Evolutionary conservation across 2,797 vertebrate species (phyloP).

Genomic region (Gobio occitaniae): DNA sequence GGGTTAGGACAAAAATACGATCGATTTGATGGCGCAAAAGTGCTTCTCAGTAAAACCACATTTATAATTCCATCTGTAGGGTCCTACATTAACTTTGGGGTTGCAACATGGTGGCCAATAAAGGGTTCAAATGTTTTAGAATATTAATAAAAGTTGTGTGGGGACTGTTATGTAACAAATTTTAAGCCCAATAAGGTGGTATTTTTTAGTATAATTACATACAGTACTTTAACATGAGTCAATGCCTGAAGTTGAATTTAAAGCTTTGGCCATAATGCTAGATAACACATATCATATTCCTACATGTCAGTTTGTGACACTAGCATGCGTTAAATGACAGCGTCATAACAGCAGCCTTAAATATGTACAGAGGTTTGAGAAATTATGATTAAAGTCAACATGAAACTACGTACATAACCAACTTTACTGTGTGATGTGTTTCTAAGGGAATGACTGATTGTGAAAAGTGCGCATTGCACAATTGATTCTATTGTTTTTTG

Average conservation of each 20-base stretch:
- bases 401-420: conserved; percentile 3
- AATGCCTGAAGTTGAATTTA: conserved; percentile 23
- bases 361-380: conserved; percentile 66
- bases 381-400: conserved; percentile 18
- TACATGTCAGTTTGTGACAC: conserved; percentile 35
- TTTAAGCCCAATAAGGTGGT: background rate
- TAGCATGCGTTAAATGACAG: conserved; percentile 41
- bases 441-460: background rate
- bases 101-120: background rate
- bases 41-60: background rate
- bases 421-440: background rate
- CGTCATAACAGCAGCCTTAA: conserved; percentile 57
- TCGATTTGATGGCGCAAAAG: background rate
- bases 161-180: background rate
- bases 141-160: background rate
- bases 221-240: background rate
- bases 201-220: background rate
- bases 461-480: background rate
- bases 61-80: background rate
- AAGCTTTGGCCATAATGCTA: conserved; percentile 41
- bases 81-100: background rate
- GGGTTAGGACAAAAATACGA: conserved; percentile 20
- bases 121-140: background rate
- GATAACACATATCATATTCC: conserved; percentile 36
- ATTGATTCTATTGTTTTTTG: background rate